Conservation (phyloP, 1,140 invertebrate genomes). For the Pentalonia nigronervosa region DNA sequence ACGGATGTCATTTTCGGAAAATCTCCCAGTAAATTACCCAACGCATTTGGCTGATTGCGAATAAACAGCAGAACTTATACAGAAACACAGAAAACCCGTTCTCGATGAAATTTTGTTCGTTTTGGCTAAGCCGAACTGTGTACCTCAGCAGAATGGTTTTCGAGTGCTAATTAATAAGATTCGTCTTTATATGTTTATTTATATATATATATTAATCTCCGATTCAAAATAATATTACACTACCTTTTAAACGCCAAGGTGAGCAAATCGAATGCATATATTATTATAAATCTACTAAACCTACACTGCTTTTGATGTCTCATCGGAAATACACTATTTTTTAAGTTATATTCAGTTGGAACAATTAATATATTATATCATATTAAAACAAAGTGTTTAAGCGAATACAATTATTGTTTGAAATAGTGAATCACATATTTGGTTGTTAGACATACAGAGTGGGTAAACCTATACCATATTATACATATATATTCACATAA, state of each 20-base stretch:
- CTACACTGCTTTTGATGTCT: background rate
- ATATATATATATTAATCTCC: background rate
- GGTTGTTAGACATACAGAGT: background rate
- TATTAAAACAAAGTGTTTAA: background rate
- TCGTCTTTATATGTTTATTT: background rate
- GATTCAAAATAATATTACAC: background rate
- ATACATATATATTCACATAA: background rate
- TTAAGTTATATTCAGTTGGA: background rate
- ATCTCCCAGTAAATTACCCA: background rate
- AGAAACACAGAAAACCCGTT: background rate
- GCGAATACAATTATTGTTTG: background rate
- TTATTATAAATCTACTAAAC: background rate
- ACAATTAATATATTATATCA: background rate
- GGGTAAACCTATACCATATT: background rate
- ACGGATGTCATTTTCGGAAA: background rate
- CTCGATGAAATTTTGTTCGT: background rate
- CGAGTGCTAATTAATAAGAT: background rate
- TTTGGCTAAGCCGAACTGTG: background rate
- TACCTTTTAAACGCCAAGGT: background rate
- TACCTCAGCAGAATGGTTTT: background rate
- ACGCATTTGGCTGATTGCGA: background rate
- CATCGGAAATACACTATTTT: background rate
- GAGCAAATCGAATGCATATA: background rate
- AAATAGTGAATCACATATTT: background rate
- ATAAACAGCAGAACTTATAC: background rate